phyloP scores from a whole-genome alignment of 1,140 invertebrate genomes.

The Saccostrea glomerata region DNA sequence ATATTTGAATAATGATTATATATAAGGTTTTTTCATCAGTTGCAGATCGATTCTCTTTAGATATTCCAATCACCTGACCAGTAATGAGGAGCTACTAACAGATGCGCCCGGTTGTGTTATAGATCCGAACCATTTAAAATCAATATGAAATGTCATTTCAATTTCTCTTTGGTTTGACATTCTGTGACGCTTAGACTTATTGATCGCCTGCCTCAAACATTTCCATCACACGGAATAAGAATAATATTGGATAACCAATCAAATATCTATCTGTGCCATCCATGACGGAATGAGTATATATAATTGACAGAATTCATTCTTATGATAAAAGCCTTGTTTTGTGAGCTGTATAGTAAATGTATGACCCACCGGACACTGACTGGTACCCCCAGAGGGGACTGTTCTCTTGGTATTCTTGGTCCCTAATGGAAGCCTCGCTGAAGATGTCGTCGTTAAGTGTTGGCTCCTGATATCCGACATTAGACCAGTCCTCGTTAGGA shows the following conservation, averaged over 20 bases:
- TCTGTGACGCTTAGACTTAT: not conserved
- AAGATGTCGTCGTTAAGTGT: constrained; percentile 50
- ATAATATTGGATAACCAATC: not conserved
- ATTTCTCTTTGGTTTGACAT: not conserved
- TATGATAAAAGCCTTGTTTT: not conserved
- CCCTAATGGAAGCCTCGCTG: constrained; percentile 79
- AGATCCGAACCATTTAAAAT: not conserved
- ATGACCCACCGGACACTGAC: constrained; percentile 82
- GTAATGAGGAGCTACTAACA: not conserved
- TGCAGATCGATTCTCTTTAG: too few relatives aligned
- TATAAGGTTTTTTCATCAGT: too few relatives aligned
- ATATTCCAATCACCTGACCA: too few relatives aligned
- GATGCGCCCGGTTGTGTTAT: not conserved
- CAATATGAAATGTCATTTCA: constrained; percentile 2
- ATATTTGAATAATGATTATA: too few relatives aligned
- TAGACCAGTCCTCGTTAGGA: constrained; percentile 48
- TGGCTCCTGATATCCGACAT: constrained; percentile 44
- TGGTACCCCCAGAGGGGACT: constrained; percentile 92
- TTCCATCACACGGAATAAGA: not conserved
- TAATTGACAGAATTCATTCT: not conserved
- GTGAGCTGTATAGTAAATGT: too few relatives aligned
- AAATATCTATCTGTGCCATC: not conserved
- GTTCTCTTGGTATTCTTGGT: constrained; percentile 94
- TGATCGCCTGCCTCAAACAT: not conserved
- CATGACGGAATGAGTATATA: not conserved